A percentile compares a stretch with the other conserved stretches of the same genome.
Conservation (phyloP, 2,797 vertebrate genomes). For the Protosalanx chinensis region DNA sequence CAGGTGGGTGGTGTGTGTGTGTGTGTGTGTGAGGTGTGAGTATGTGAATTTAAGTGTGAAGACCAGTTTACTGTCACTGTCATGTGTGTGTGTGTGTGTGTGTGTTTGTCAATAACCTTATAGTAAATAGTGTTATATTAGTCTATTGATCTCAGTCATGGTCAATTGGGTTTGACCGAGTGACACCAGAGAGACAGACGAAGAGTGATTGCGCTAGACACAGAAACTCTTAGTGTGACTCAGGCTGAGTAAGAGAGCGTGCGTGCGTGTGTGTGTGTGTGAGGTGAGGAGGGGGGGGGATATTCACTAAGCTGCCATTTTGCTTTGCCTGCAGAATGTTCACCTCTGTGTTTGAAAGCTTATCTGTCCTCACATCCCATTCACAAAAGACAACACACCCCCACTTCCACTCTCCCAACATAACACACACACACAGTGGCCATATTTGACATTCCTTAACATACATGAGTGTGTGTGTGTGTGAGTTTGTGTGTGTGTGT, state of each 20-base stretch:
- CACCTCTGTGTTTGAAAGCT: not conserved
- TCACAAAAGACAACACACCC: not conserved
- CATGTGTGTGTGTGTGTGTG: slow-evolving; percentile 11
- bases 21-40: slow-evolving; percentile 23
- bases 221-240: not conserved
- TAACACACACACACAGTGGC: not conserved
- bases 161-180: slow-evolving; percentile 2
- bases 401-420: not conserved
- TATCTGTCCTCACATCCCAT: not conserved
- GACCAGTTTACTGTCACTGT: too few relatives aligned
- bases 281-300: not conserved
- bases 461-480: slow-evolving; percentile 8
- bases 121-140: not conserved
- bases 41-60: not conserved
- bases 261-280: not conserved
- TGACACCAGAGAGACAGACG: not conserved
- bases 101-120: not conserved
- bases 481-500: slow-evolving; percentile 11
- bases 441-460: not conserved
- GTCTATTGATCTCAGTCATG: not conserved
- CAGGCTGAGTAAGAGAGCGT: not conserved
- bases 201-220: not conserved
- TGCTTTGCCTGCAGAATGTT: slow-evolving; percentile 3
- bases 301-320: not conserved
- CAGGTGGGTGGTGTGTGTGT: slow-evolving; percentile 43